These are phyloP conservation scores for Chunga burmeisteri DNA, from an alignment of 2,113 vertebrate species.

Conservation along the genomic window DNA sequence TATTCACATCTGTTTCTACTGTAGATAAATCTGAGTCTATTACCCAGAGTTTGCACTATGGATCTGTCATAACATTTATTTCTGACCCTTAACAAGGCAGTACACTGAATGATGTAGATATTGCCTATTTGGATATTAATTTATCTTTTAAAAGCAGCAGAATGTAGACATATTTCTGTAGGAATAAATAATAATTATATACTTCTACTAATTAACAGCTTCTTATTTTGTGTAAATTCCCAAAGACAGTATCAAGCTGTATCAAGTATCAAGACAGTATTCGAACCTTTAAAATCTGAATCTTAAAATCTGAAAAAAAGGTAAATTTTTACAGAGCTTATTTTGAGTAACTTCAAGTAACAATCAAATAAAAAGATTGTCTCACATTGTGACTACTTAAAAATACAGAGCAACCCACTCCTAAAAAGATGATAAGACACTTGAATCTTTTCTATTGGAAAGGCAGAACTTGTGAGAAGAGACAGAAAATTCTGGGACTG, in stretches of 20 bases:
- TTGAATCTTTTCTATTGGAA: background rate
- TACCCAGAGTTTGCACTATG: background rate
- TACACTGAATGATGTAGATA: background rate
- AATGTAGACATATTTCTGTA: background rate
- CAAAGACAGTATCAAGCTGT: background rate
- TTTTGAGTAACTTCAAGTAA: background rate
- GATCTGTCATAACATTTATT: background rate
- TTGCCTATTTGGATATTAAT: background rate
- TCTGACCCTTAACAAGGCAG: background rate
- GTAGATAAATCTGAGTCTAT: background rate
- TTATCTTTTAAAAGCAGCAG: background rate
- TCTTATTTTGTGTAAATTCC: background rate
- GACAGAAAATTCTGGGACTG: background rate
- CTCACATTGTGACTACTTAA: background rate
- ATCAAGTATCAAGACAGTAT: background rate
- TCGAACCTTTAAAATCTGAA: background rate
- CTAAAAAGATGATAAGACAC: background rate
- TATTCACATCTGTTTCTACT: background rate
- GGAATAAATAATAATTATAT: background rate
- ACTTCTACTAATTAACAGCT: background rate
- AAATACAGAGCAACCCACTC: background rate
- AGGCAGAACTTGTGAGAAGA: background rate
- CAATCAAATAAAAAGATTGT: background rate
- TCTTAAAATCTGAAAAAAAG: background rate
- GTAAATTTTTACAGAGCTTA: background rate